Evolutionary conservation across 2,797 vertebrate genomes (phyloP).

Genomic region (Antennarius maculatus): DNA sequence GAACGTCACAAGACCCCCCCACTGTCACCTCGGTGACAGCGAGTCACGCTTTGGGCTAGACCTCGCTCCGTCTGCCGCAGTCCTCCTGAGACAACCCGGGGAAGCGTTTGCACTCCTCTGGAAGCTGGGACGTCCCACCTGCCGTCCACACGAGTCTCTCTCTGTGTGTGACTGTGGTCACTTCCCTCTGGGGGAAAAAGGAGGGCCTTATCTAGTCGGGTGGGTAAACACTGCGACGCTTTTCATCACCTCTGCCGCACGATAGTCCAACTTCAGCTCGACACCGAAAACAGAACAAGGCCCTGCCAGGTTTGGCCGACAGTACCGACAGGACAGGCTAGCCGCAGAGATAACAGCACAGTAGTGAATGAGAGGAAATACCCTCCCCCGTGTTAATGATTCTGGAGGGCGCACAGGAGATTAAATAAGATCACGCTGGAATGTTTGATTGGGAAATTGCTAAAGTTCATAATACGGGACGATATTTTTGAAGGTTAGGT

Average conservation of each 20-base stretch:
- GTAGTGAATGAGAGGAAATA: slow-evolving; percentile 64
- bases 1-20: slow-evolving; percentile 67
- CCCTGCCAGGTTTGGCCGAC: slow-evolving; percentile 45
- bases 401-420: neutral
- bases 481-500: no score
- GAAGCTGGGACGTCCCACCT: slow-evolving; percentile 31
- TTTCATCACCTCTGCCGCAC: slow-evolving; percentile 67
- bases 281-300: slow-evolving; percentile 13
- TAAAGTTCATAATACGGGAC: no score
- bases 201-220: slow-evolving; percentile 73
- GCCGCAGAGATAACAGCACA: slow-evolving; percentile 40
- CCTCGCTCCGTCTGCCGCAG: slow-evolving; percentile 6
- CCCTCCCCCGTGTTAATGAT: slow-evolving; percentile 1
- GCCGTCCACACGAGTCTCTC: slow-evolving; percentile 11
- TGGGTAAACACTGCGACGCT: slow-evolving; percentile 70
- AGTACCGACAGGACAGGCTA: slow-evolving; percentile 43
- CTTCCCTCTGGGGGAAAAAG: slow-evolving; percentile 68
- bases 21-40: slow-evolving; percentile 44
- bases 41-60: slow-evolving; percentile 29
- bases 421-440: neutral
- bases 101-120: neutral
- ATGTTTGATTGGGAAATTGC: no score
- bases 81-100: slow-evolving; percentile 4
- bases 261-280: slow-evolving; percentile 31
- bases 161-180: slow-evolving; percentile 36